phyloP scores from a whole-genome alignment of 2,888 invertebrate species.

The Acanthococcus lagerstroemiae region DNA sequence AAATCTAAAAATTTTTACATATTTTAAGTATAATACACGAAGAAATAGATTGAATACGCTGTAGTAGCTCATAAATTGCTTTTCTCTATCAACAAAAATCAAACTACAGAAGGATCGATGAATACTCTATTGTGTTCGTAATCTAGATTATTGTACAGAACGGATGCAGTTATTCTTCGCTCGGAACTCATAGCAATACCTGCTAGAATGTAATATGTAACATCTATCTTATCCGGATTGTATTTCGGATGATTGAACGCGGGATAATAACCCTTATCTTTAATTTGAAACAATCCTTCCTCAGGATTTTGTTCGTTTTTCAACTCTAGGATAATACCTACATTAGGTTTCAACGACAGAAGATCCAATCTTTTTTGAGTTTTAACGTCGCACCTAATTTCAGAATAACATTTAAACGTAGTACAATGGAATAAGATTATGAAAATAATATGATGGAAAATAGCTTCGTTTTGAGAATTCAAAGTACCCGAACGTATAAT shows the following conservation, averaged over 20 bases:
- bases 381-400: not conserved
- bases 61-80: not conserved
- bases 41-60: too few species aligned
- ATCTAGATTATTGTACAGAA: not conserved
- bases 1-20: too few species aligned
- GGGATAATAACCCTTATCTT: not conserved
- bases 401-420: not conserved
- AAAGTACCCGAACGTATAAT: not conserved
- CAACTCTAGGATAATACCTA: not conserved
- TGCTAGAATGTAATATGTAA: not conserved
- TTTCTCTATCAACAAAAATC: not conserved
- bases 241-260: not conserved
- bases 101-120: not conserved
- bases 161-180: not conserved
- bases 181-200: not conserved
- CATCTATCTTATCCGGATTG: not conserved
- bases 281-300: not conserved
- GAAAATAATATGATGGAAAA: not conserved
- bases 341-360: not conserved
- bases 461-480: not conserved
- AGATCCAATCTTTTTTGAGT: constrained; percentile 1
- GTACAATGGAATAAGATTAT: not conserved
- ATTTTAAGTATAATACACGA: too few species aligned
- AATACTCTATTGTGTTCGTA: not conserved
- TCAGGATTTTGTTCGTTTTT: not conserved